Base-by-base conservation (phyloP, 2,797 vertebrate species). In the Triplophysa yarkandensis region DNA sequence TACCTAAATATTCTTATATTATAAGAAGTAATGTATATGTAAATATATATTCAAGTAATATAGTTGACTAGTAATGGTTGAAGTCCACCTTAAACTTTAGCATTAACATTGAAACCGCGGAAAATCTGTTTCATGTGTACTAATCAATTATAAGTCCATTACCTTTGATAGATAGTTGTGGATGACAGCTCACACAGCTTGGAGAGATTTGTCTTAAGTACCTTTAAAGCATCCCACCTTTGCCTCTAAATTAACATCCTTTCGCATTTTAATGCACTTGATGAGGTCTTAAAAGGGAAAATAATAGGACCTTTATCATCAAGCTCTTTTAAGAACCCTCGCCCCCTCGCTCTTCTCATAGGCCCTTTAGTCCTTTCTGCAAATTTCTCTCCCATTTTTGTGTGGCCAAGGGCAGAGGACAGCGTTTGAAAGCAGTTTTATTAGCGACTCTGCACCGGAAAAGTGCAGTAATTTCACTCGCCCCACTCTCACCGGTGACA, bases 361-460 rank as follows among this genome's bases (percentile, higher is more conserved):
- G 64, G 46, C 28, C 52, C 39, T 62, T 57, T 23, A 34, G 32
- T 69, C 11, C 19, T 44, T 44, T 30, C 30, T 50, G 62, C 34
- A 16, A 39, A 64, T 50, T 46, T 55, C 21, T 30, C 14, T 8
- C 27, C 23, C 7, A 10, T 78, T 19, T 46, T 13, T 36, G 41
- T 68, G 77, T 55, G 57, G 64, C 70, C 44, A 43, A 46, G 58
- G 64, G 71, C 71, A 73, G 46, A 73, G 86, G 89, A 90, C 84
- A 85, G 66, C 84, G 83, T 89, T 88, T 84, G 67, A 84, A 87
- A 87, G 86, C 83, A 80, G 78, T 27, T 76, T 84, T 87, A 86
- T 88, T 88, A 89, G 87, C 77, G 74, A 74, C 81, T 34, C 41
- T 68, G 80, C 82, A 73, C 79, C 61, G 54, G 69, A 68, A 46